Percentiles rank a stretch among this genome's conserved stretches.
phyloP scores from a whole-genome alignment of 2,888 invertebrate genomes.

The Dusona sp. region DNA sequence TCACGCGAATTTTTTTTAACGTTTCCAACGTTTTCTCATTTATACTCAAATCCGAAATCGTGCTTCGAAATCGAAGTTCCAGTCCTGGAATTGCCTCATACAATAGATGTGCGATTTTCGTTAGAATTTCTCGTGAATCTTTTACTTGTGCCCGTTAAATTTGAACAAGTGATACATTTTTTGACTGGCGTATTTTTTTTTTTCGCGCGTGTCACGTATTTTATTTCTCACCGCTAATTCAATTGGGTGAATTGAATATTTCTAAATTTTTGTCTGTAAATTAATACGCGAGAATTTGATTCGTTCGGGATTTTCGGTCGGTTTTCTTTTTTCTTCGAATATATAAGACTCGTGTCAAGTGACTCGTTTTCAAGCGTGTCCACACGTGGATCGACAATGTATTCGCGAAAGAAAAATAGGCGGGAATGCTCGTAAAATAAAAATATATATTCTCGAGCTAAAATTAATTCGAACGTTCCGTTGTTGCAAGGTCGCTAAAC shows the following conservation, averaged over 20 bases:
- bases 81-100: neutral
- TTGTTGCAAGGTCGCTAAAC: constrained; percentile 11
- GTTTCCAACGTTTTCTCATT: neutral
- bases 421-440: constrained; percentile 8
- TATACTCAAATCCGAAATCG: neutral
- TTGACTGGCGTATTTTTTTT: neutral
- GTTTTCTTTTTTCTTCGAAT: neutral
- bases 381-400: neutral
- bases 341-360: neutral
- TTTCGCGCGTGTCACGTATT: neutral
- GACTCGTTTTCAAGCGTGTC: neutral
- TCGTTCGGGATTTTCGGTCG: too few species aligned
- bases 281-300: neutral
- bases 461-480: constrained; percentile 2
- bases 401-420: neutral
- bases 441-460: constrained; percentile 31
- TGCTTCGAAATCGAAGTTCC: too few species aligned
- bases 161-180: neutral
- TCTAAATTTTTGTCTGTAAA: neutral
- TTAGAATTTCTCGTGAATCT: neutral
- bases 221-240: neutral
- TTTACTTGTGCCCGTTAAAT: neutral
- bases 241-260: too few species aligned
- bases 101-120: neutral
- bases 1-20: neutral